These are phyloP conservation scores for Ferrisia virgata DNA, from an alignment of 2,888 invertebrate species.

Conservation along the genomic window DNA sequence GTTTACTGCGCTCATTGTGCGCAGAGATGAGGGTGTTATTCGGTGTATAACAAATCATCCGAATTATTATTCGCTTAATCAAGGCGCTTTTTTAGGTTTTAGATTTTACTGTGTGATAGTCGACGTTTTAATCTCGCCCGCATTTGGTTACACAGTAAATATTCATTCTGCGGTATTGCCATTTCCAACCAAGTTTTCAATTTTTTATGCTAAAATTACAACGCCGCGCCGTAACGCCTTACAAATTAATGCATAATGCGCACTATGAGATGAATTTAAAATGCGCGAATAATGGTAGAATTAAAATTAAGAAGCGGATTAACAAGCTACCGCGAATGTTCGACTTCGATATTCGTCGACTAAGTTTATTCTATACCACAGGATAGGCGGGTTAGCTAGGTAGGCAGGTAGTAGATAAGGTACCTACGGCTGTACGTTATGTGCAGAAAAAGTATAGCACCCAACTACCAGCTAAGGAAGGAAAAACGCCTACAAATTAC, in stretches of 20 bases:
- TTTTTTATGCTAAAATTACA: constrained; percentile 17
- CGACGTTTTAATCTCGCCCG: background rate
- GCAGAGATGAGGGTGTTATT: background rate
- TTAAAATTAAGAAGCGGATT: constrained; percentile 28
- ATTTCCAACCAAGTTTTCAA: background rate
- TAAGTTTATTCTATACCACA: too few species aligned
- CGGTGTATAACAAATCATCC: constrained; percentile 7
- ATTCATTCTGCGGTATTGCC: constrained; percentile 2
- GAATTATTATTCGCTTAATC: constrained; percentile 6
- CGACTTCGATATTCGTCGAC: background rate
- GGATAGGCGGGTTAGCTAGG: too few species aligned
- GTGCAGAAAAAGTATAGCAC: background rate
- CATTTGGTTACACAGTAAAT: constrained; percentile 21
- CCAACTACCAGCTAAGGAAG: too few species aligned
- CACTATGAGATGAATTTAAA: constrained; percentile 11
- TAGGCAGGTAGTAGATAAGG: too few species aligned
- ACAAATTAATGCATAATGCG: background rate
- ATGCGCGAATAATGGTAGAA: constrained; percentile 13
- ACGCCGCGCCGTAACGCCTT: background rate
- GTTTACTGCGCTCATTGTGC: background rate
- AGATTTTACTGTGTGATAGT: background rate
- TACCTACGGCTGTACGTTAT: too few species aligned
- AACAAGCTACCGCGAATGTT: background rate
- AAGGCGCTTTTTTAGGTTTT: background rate
- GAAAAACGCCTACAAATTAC: background rate